Evolutionary conservation across 30 jellyfish, hydroid and myxozoan species (phyloP), one percentile per base, ranked within the genome.

Genomic region (Aurelia sp.): DNA sequence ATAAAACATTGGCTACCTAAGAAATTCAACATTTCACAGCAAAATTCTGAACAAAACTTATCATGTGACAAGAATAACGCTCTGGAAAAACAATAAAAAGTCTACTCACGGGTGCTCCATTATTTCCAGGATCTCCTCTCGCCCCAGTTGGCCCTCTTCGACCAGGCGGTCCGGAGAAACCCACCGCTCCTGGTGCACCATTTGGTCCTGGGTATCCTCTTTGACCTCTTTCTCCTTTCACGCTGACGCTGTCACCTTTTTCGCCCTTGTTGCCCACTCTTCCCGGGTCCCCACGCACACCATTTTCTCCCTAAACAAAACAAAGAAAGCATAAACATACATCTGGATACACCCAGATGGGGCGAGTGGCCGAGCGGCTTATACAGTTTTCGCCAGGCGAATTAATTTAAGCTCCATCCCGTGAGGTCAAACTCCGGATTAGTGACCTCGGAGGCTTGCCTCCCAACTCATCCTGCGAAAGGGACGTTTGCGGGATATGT

Each of bases 61-160:
- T 44, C 2, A 44, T 44, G 55, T 44, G 55, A 44, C 55, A 44
- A 40, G 55, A 44, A 44, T 44, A 44, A 6, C 10, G 55, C 55
- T 10, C 55, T 44, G 10, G n/a, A 10, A 41, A 41, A 11, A 41
- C 9, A 44, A 6, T 72, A 11, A 13, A 2, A 48, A 47, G 3
- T 30, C 68, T 21, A 71, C 93, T 72, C 33, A 84, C 87, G 37
- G 93, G 87, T 33, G 31, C 3, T 71, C 95, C 95, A 18, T 74
- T 75, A 20, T 71, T 40, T 10, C 98, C 98, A 15, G 91, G 79
- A 40, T 82, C 91, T 74, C 97, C 97, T 48, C 97, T 75, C 19
- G 94, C 89, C 18, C 97, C 97, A n/a, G 91, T 18, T 20, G 95
- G 92, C 68, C 98, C 98, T 33, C 78, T 88, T n/a, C 91, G 90